Percentiles rank a stretch among this genome's conserved stretches.
These are phyloP conservation scores for Xanthorhoe spadicearia DNA, from an alignment of 2,888 invertebrate genomes.

Conservation along the genomic window DNA sequence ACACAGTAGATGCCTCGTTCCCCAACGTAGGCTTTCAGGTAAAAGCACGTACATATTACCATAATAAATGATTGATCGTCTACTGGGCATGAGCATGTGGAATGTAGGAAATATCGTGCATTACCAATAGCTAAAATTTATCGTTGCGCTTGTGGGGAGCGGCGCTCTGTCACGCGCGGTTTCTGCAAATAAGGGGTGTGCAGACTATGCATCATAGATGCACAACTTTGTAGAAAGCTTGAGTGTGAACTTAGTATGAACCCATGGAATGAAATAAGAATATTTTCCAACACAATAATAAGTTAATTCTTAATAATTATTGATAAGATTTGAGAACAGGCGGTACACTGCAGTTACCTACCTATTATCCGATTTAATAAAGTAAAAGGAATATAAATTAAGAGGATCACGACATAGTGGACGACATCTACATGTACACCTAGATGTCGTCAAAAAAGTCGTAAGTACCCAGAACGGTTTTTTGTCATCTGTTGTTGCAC, in stretches of 20 bases:
- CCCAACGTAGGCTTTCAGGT: not conserved
- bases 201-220: slow-evolving; percentile 18
- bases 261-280: not conserved
- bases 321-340: too few relatives aligned
- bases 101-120: slow-evolving; percentile 27
- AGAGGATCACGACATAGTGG: not conserved
- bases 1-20: not conserved
- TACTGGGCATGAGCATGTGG: slow-evolving; percentile 4
- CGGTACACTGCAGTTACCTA: too few relatives aligned
- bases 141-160: slow-evolving; percentile 37
- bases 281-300: too few relatives aligned
- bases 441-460: too few relatives aligned
- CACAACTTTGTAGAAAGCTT: slow-evolving; percentile 3
- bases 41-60: not conserved
- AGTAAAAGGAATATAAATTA: not conserved
- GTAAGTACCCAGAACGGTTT: too few relatives aligned
- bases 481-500: too few relatives aligned
- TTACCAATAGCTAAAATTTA: slow-evolving; percentile 41
- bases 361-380: too few relatives aligned
- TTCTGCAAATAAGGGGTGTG: slow-evolving; percentile 47
- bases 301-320: too few relatives aligned
- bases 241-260: slow-evolving; percentile 14
- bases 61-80: slow-evolving; percentile 14
- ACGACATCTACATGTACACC: too few relatives aligned
- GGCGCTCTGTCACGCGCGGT: slow-evolving; percentile 38